Evolutionary conservation across 2,797 vertebrate genomes (phyloP), one percentile per base, ranked within the genome.

Genomic region (Karalla daura): DNA sequence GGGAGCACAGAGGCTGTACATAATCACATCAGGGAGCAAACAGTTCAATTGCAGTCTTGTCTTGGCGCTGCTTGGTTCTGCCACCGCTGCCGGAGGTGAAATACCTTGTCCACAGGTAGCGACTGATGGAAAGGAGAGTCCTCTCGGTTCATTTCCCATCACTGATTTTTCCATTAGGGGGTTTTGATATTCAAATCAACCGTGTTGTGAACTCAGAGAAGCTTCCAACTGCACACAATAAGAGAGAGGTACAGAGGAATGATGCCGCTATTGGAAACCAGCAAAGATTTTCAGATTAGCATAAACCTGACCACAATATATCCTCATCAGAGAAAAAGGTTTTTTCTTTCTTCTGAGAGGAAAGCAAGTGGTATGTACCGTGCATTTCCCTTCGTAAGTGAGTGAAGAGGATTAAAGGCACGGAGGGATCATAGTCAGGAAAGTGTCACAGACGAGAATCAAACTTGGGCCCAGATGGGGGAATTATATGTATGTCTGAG

Each of bases 281-380:
- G 55, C 64, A 77, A 77, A 84, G 64, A 85, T 70, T 78, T 79
- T 61, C 12, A 51, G 72, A 85, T 90, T 84, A 80, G 70, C 83
- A 86, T 87, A 80, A 81, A 68, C 67, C 87, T 86, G 80, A 85
- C 63, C 56, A 79, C 67, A 78, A 76, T 70, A 66, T 33, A 47
- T 18, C 5, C 23, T 71, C 65, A 80, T 84, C 80, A 85, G 77
- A 75, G 71, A 69, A 64, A 68, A 55, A 27, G 11, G 5, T 45
- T 28, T 44, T 45, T 50, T 47, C 51, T 70, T 54, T 44, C 21
- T 10, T 21, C 18, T 49, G 7, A 51, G 76, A 68, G 41, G 36
- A 76, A 74, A 86, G 59, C 58, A 66, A 69, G 64, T 20, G 5
- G 72, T 76, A 25, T 72, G 65, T 52, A 32, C 32, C 40, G 37